These are phyloP conservation scores for Pegoplata infirma DNA, from an alignment of 2,888 invertebrate genomes.

Conservation along the genomic window DNA sequence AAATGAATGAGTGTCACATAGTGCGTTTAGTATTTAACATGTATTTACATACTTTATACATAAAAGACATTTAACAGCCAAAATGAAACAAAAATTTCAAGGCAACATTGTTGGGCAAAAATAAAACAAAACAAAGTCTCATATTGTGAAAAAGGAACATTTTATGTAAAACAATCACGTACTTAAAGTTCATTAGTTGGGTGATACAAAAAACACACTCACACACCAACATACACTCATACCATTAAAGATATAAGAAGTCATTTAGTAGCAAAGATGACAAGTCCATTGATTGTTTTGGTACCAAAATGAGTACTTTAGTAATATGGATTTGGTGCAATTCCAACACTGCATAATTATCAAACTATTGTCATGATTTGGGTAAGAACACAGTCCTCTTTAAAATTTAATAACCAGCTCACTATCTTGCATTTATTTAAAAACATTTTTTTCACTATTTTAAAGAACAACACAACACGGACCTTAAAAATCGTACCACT, in stretches of 20 bases:
- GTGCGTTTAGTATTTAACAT: slow-evolving; percentile 54
- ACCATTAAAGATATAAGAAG: too few relatives aligned
- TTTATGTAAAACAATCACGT: slow-evolving; percentile 59
- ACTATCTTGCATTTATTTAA: too few relatives aligned
- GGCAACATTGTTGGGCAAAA: slow-evolving; percentile 26
- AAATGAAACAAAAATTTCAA: slow-evolving; percentile 20
- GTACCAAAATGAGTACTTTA: too few relatives aligned
- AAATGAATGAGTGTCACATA: slow-evolving; percentile 49
- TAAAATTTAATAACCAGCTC: too few relatives aligned
- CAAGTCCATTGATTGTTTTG: background rate
- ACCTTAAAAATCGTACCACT: too few relatives aligned
- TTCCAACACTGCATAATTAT: too few relatives aligned
- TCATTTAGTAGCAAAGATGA: background rate
- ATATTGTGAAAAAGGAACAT: background rate
- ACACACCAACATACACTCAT: background rate
- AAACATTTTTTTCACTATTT: too few relatives aligned
- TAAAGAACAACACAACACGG: too few relatives aligned
- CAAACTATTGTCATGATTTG: too few relatives aligned
- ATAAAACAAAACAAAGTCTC: background rate
- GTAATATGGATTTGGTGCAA: too few relatives aligned
- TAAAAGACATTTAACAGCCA: slow-evolving; percentile 66
- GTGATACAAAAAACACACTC: slow-evolving; percentile 9
- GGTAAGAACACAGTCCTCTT: too few relatives aligned
- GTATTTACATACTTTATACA: slow-evolving; percentile 66
- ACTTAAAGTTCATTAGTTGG: slow-evolving; percentile 54